Conservation (phyloP, 1,140 invertebrate species). For the Sesamia nonagrioides region DNA sequence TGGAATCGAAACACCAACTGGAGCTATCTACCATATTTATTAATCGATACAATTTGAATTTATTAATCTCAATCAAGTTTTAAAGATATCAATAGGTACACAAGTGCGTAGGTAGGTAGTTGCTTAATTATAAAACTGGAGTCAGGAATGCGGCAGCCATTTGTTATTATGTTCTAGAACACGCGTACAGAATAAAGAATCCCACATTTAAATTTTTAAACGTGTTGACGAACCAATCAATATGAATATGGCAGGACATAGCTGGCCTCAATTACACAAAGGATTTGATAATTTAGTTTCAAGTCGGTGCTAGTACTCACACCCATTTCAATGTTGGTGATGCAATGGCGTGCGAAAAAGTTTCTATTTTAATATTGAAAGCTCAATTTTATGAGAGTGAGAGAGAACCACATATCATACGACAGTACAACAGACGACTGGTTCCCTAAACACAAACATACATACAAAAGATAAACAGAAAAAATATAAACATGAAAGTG, state of each 20-base stretch:
- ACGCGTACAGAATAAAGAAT: slow-evolving; percentile 72
- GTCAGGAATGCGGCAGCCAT: slow-evolving; percentile 79
- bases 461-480: neutral
- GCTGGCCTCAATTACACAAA: slow-evolving; percentile 52
- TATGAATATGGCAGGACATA: slow-evolving; percentile 61
- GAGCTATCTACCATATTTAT: slow-evolving; percentile 27
- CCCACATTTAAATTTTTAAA: slow-evolving; percentile 78
- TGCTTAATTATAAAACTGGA: slow-evolving; percentile 58
- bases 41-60: slow-evolving; percentile 22
- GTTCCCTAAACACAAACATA: slow-evolving; percentile 23
- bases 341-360: neutral
- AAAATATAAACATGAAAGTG: neutral
- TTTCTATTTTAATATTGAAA: slow-evolving; percentile 45
- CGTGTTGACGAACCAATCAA: slow-evolving; percentile 65
- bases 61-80: slow-evolving; percentile 54
- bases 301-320: slow-evolving; percentile 53
- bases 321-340: slow-evolving; percentile 24
- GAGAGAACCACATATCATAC: slow-evolving; percentile 51
- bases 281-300: slow-evolving; percentile 55
- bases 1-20: slow-evolving; percentile 7
- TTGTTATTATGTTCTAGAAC: slow-evolving; percentile 73
- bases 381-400: slow-evolving; percentile 58
- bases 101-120: slow-evolving; percentile 44
- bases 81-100: slow-evolving; percentile 42
- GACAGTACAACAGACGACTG: neutral